Percentiles rank a stretch among this genome's conserved stretches.
Evolutionary conservation across 2,113 vertebrate species (phyloP).

Genomic region (Galbula dea): DNA sequence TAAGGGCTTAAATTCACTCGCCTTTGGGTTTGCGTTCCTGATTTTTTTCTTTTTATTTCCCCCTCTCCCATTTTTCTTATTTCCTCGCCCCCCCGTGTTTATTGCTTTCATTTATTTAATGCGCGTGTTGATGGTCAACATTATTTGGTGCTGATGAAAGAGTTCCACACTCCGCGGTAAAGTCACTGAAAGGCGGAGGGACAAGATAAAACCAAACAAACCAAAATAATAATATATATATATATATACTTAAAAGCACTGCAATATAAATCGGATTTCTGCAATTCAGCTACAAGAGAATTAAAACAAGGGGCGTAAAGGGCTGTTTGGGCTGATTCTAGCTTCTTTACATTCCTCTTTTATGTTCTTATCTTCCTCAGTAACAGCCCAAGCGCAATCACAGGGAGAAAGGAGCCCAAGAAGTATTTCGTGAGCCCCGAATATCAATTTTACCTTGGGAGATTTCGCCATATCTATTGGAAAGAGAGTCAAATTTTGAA

Average conservation of each 20-base stretch:
- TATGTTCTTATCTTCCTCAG: not conserved
- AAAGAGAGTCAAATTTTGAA: rapidly evolving
- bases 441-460: rapidly evolving
- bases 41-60: not conserved
- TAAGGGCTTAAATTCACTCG: not conserved
- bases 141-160: conserved; percentile 43
- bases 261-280: not conserved
- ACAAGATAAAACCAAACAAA: not conserved
- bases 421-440: rapidly evolving
- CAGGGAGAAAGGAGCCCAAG: not conserved
- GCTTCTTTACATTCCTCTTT: not conserved
- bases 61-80: not conserved
- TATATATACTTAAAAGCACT: not conserved
- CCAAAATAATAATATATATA: not conserved
- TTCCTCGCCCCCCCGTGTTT: not conserved
- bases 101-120: conserved; percentile 55
- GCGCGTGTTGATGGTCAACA: not conserved
- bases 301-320: not conserved
- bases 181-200: not conserved
- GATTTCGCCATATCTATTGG: rapidly evolving
- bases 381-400: rapidly evolving
- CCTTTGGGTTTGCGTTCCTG: not conserved
- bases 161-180: not conserved
- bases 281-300: not conserved
- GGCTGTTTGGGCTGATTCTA: not conserved